Evolutionary conservation across 1,140 invertebrate species (phyloP).

Genomic region (Thaumatotibia leucotreta): DNA sequence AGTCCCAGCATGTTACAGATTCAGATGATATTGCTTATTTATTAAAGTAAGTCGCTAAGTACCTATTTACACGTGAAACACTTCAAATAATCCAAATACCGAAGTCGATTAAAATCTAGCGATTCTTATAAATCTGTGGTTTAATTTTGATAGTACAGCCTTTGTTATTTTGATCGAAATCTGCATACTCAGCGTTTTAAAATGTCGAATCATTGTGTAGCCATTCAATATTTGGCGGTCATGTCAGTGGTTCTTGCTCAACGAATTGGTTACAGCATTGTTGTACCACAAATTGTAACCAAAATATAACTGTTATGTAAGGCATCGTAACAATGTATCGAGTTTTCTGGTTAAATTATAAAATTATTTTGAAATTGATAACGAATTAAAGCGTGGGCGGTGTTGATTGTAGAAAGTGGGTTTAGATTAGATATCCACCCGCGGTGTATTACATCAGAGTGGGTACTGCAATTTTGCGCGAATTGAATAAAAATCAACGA

Average conservation of each 20-base stretch:
- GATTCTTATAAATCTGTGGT: not conserved
- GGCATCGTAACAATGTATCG: not conserved
- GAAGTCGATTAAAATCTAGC: no score
- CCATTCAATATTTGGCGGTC: conserved; percentile 7
- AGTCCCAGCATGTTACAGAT: no score
- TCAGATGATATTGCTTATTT: no score
- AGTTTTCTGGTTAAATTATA: not conserved
- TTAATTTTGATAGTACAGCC: no score
- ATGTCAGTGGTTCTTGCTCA: conserved; percentile 6
- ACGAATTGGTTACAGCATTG: not conserved
- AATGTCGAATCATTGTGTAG: not conserved
- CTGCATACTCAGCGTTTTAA: not conserved
- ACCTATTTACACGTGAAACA: no score
- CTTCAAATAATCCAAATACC: no score
- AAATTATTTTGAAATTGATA: not conserved
- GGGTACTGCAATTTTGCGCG: no score
- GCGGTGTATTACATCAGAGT: no score
- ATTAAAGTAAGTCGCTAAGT: no score
- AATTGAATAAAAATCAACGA: no score
- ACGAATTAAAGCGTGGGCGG: not conserved
- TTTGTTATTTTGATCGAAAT: not conserved
- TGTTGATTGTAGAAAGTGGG: not conserved
- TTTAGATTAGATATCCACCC: not conserved
- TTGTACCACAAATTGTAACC: not conserved
- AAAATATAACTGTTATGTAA: not conserved